Base-by-base conservation (phyloP, 2,797 vertebrate genomes). In the Benthosema pterotum region DNA sequence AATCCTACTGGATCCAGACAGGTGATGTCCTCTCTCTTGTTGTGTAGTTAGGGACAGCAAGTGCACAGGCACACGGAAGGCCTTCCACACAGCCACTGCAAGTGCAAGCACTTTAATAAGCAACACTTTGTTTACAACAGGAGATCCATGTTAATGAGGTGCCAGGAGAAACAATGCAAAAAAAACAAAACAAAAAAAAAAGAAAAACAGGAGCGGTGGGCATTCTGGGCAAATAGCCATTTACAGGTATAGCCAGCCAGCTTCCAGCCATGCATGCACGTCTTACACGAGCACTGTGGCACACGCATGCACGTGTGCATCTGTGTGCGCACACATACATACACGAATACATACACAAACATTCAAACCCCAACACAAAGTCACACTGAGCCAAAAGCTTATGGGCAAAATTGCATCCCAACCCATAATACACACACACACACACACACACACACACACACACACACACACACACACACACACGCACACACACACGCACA, bases 121-220 rank as follows among this genome's bases (percentile, higher is more conserved):
- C 57, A 48, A 60, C 73, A 51, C 52, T 54, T 79, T 83, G 72
- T 87, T 79, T 86, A 80, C 71, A 63, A 60, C 45, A 54, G 63
- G 17, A 64, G 74, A 65, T 80, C 69, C 42, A 28, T 62, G 63
- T 72, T 71, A 74, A 83, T 60, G 60, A 74, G 52, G 42, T 60
- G 54, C 45, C 60, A 42, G 50, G 51, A 52, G 67, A 64, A 62
- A 67, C 65, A 69, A 80, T 80, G 63, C 61, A 82, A 61, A n/a
- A n/a, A n/a, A n/a, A n/a, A n/a, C n/a, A n/a, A n/a, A n/a, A n/a
- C n/a, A n/a, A n/a, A n/a, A n/a, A n/a, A n/a, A n/a, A n/a, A n/a
- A n/a, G n/a, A n/a, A n/a, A 69, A 77, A 63, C 53, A 28, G 47
- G n/a, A 38, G 15, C 13, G 25, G 32, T 56, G 53, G 25, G 19